Evolutionary conservation across 1,140 invertebrate species (phyloP), one percentile per base, ranked within the genome.

Genomic region (Trichoplusia ni): DNA sequence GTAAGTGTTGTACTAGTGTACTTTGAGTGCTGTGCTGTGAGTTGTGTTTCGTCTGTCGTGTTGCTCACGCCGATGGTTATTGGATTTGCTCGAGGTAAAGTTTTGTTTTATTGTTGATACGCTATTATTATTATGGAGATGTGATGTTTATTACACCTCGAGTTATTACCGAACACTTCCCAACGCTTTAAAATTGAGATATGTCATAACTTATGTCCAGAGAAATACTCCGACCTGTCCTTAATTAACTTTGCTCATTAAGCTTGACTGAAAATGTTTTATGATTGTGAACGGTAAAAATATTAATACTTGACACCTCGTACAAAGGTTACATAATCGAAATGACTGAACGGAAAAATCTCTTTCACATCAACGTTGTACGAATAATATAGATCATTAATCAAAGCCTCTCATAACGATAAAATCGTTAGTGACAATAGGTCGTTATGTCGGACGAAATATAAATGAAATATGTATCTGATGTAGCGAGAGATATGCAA

Each of bases 61-160:
- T 44, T 64, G 25, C 60, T 54, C 58, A 27, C 44, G 44, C 42
- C 33, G 47, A 56, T 46, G 61, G 40, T 70, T 42, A 63, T 70
- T 76, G 67, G 73, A 70, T 73, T 66, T 60, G 29, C 63, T 68
- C 49, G 60, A 73, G 70, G 73, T 76, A 56, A 68, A 68, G 38
- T 61, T 54, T 53, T 51, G 47, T 54, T 46, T 56, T 27, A 51
- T 29, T 53, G 46, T 47, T 56, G n/a, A n/a, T n/a, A n/a, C n/a
- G n/a, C 49, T 40, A 18, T 23, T 64, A 33, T 16, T 56, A 58
- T 44, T 40, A 23, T 37, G 13, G 4, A 13, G 4, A 23, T 44
- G 14, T 23, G 9, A 33, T n/a, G 9, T 33, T 33, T 33, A 33
- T 33, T n/a, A n/a, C n/a, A n/a, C n/a, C n/a, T n/a, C n/a, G n/a